Evolutionary conservation across 2,888 invertebrate genomes (phyloP), one percentile per base, ranked within the genome.

Genomic region (Scaptodrosophila latifasciaeformis): DNA sequence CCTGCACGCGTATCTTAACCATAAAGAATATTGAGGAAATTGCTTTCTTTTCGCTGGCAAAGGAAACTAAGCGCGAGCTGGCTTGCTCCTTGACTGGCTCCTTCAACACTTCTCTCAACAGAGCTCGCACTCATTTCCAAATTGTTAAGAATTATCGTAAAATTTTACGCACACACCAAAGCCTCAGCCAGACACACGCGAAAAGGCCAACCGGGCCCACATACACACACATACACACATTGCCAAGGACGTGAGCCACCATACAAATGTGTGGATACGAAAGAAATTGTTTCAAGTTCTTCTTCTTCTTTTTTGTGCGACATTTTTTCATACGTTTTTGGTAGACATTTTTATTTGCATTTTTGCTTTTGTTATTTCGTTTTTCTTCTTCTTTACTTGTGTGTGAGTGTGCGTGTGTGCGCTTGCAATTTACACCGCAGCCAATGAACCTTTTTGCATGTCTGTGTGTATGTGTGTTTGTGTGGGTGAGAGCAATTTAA

Each of bases 71-170:
- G 43, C 34, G 10, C 18, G 12, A n/a, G n/a, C 37, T 10, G 7
- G n/a, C 13, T 24, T 7, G 24, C 4, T 24, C 24, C 4, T 37
- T 17, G 37, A 3, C 4, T 24, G 24, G 3, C 24, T 24, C 24
- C 24, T 24, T 24, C 31, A 29, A 56, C 52, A 39, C 44, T 43
- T 30, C 64, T 54, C 67, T 49, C 58, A 49, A 53, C 59, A 59
- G 65, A 60, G 52, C 60, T n/a, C n/a, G 56, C 65, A 62, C 69
- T 72, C 67, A 68, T 79, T 76, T 76, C 67, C 62, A 70, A 72
- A 72, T 72, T 76, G 76, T 68, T 76, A 65, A 64, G 67, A 64
- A 79, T 79, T 79, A 76, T 76, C 76, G 65, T 76, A 68, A 76
- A 79, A 76, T 62, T 76, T 70, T 72, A 76, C 64, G 58, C 68